Base-by-base conservation (phyloP, 2,113 vertebrate genomes). In the Donacobius atricapilla region DNA sequence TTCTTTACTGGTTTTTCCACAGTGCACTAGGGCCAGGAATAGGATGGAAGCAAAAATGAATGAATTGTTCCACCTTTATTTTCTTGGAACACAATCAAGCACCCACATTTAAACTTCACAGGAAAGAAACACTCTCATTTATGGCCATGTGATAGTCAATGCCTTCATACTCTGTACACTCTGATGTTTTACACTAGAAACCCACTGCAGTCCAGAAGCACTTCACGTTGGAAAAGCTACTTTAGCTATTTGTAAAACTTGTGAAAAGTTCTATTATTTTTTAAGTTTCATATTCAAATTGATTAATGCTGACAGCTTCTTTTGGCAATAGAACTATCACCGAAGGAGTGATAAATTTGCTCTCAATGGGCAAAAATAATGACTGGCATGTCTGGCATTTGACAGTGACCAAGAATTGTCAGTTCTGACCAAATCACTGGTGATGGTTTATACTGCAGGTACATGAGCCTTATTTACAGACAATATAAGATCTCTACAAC, bases 311-410 rank as follows among this genome's bases (percentile, higher is more conserved):
- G 35, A 84, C 40, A 82, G 16, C 16, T 90, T 87, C 25, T 87
- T 70, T 78, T 70, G 47, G 24, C 48, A 69, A 56, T 21, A 80
- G 37, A 78, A 51, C 61, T 23, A 3, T 27, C 58, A 63, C 40
- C 28, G 54, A 90, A 35, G 65, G 40, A 91, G 22, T 87, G 47
- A 83, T 28, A 95, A 87, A 65, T 77, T 89, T 56, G 17, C 18
- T 61, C n/a, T 65, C 8, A 18, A 47, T 11, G 33, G 30, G 66
- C 28, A 77, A 83, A 83, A 92, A 60, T 69, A 84, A 53, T 27
- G 24, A 66, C 39, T 71, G 19, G 21, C 51, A 70, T 15, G 40
- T 84, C 70, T 5, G 3, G 31, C 15, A 22, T 44, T 28, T 31
- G 39, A 69, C 25, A 42, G 65, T 11, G 30, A 83, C 25, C 44